Percentiles rank a stretch among this genome's conserved stretches.
These are phyloP conservation scores for Diacarnus erythraeanus DNA, from an alignment of 37 sponge, comb jelly and placozoan species.

Conservation along the genomic window DNA sequence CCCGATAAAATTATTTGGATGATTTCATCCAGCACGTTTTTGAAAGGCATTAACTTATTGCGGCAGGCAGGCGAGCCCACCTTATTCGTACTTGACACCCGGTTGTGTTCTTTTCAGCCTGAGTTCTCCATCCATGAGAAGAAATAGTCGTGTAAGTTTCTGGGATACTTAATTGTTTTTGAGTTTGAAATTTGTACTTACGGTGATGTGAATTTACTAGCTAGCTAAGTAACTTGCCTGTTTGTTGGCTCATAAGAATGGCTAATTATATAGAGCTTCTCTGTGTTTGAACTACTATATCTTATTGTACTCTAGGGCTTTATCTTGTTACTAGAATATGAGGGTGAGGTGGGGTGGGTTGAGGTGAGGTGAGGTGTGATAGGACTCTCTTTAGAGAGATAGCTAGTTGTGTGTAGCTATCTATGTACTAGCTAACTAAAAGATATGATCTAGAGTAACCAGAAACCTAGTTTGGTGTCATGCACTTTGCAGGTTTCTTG, in stretches of 20 bases:
- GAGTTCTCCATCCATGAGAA: constrained; percentile 38
- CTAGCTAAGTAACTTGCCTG: neutral
- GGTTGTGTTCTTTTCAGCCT: neutral
- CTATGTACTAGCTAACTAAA: too few species aligned
- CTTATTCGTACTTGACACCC: neutral
- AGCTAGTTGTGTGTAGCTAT: too few species aligned
- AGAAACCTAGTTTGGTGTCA: too few species aligned
- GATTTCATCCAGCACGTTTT: too few species aligned
- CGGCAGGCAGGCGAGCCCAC: neutral
- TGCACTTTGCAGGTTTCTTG: too few species aligned
- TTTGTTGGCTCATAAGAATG: neutral
- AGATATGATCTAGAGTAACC: too few species aligned
- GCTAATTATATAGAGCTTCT: constrained; percentile 1
- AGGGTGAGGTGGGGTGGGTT: too few species aligned
- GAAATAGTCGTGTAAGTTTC: constrained; percentile 29
- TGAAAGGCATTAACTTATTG: neutral
- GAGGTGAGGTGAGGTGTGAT: too few species aligned
- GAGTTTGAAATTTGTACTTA: neutral
- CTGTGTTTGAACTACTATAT: neutral
- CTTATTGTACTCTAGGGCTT: neutral
- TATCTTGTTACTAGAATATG: too few species aligned
- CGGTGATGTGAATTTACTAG: neutral
- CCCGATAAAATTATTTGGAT: too few species aligned
- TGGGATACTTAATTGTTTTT: neutral
- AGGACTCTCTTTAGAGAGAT: too few species aligned